Evolutionary conservation across 2,888 invertebrate species (phyloP).

Genomic region (Sisyra nigra): DNA sequence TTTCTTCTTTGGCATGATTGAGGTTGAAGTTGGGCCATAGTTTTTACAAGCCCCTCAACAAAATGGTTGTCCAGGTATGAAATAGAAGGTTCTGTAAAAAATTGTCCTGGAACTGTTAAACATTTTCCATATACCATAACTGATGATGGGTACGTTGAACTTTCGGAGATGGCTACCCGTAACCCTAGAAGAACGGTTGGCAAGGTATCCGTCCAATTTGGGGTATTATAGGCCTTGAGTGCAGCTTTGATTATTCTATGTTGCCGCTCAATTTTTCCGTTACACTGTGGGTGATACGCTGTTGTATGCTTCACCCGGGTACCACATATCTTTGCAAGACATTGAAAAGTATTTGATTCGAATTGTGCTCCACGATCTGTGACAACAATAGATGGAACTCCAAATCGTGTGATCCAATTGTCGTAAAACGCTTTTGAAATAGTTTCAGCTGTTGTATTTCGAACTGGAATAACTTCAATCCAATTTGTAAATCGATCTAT

Average conservation of each 20-base stretch:
- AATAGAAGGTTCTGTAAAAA: neutral
- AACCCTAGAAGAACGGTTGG: neutral
- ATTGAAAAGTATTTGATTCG: conserved; percentile 12
- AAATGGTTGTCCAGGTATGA: neutral
- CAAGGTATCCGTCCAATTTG: neutral
- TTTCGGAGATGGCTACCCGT: neutral
- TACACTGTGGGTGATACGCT: no score
- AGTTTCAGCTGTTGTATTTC: conserved; percentile 15
- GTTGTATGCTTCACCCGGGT: conserved; percentile 11
- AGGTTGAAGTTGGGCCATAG: neutral
- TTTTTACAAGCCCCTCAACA: neutral
- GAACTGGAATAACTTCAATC: conserved; percentile 15
- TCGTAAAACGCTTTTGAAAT: conserved; percentile 14
- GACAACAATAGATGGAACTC: conserved; percentile 11
- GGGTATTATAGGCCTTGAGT: neutral
- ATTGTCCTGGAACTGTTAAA: neutral
- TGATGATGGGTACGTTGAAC: neutral
- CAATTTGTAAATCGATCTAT: conserved; percentile 17
- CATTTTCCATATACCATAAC: neutral
- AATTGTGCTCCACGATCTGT: conserved; percentile 16
- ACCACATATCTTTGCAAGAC: conserved; percentile 10
- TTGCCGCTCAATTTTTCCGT: conserved; percentile 17
- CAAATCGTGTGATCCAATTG: conserved; percentile 16
- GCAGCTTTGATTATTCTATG: conserved; percentile 16
- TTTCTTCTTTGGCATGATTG: neutral